Conservation (phyloP, 2,888 invertebrate genomes). For the Eumerus sabulonum region DNA sequence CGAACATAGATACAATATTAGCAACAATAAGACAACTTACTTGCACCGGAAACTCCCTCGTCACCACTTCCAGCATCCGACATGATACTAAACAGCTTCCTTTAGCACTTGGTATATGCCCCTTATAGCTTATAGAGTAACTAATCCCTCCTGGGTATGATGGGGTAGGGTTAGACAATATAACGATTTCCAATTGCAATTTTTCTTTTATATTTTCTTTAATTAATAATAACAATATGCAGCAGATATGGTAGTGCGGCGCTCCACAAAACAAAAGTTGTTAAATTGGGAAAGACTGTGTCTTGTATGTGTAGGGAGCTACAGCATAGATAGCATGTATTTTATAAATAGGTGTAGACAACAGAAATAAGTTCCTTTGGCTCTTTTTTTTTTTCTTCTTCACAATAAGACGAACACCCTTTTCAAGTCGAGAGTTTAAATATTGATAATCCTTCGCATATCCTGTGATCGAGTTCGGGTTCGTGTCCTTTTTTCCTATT, state of each 20-base stretch:
- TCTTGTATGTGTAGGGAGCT: slow-evolving; percentile 4
- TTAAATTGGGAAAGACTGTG: slow-evolving; percentile 6
- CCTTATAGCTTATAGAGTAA: too few species aligned
- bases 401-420: background rate
- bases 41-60: slow-evolving; percentile 89
- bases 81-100: slow-evolving; percentile 78
- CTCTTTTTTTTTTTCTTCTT: slow-evolving; percentile 2
- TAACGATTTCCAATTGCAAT: too few species aligned
- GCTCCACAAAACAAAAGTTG: background rate
- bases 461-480: too few species aligned
- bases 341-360: too few species aligned
- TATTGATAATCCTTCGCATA: too few species aligned
- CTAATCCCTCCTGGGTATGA: too few species aligned
- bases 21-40: slow-evolving; percentile 81
- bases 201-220: slow-evolving; percentile 11
- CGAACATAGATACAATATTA: background rate
- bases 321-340: background rate
- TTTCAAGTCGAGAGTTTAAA: slow-evolving; percentile 1
- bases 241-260: slow-evolving; percentile 20
- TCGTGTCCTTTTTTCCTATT: slow-evolving; percentile 1
- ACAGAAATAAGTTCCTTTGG: too few species aligned
- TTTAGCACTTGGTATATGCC: too few species aligned
- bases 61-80: slow-evolving; percentile 90
- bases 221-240: slow-evolving; percentile 32
- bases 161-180: too few species aligned